Base-by-base conservation (phyloP, 2,797 vertebrate species). In the Pseudopleuronectes americanus region DNA sequence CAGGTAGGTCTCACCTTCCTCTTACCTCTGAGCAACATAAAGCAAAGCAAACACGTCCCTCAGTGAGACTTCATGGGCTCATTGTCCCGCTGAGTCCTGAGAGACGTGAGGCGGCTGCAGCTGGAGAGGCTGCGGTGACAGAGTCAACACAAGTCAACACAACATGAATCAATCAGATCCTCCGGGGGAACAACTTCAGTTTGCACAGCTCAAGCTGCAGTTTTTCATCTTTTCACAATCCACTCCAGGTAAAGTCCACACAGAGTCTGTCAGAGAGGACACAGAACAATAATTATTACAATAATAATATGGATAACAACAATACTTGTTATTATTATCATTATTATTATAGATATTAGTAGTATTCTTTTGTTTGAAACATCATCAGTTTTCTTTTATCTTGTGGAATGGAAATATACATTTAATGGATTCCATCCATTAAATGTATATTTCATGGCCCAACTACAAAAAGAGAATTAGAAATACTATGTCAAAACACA, bases 121-220 rank as follows among this genome's bases (percentile, higher is more conserved):
- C 77, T 49, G 1, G 10, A 80, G 57, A 48, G 43, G 74, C 7
- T n/a, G 28, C 7, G 58, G 57, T 71, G 68, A 81, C 80, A 68
- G 64, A 19, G 64, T 72, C 67, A 82, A 83, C 68, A 74, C 1
- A 51, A 41, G 62, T 70, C 67, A 81, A 83, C 68, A 74, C 1
- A 51, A 41, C 28, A 4, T 62, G 59, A 83, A 63, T 79, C 74
- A 76, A 67, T 68, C 24, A 68, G 76, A 67, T 77, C 78, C 85
- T 71, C 63, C 58, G 3, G 16, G 36, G 69, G 80, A 68, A 84
- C 77, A 84, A 45, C 33, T 8, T 5, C 0, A 2, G 81, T 90
- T 88, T 81, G 55, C 80, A 77, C 22, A 86, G 72, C 62, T 80
- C 19, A 63, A 0, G 47, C 23, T 68, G 67, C 12, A 28, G 41